Conservation (phyloP, 2,113 vertebrate species). For the Gymnogyps californianus region DNA sequence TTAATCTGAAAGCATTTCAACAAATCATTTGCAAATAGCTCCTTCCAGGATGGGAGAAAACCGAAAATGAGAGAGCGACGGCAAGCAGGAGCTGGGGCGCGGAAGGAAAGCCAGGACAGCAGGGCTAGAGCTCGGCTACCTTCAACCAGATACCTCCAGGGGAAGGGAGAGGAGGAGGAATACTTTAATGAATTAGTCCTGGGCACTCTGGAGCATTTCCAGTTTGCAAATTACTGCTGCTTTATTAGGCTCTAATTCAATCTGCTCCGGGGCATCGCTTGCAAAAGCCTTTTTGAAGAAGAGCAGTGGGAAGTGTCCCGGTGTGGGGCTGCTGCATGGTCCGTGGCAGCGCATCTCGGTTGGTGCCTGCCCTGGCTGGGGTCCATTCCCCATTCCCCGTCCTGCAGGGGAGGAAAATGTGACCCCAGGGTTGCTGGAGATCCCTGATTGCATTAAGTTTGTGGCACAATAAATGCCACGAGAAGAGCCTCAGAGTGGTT, state of each 20-base stretch:
- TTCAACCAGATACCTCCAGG: neutral
- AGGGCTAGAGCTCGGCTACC: neutral
- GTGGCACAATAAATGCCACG: neutral
- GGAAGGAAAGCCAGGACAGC: neutral
- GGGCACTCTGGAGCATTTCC: conserved; percentile 20
- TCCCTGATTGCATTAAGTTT: neutral
- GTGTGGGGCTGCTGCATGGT: neutral
- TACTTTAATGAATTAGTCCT: conserved; percentile 16
- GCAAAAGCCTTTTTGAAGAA: conserved; percentile 5
- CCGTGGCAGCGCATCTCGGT: neutral
- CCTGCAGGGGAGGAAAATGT: neutral
- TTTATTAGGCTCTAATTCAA: conserved; percentile 46
- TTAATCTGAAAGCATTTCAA: neutral
- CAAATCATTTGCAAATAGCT: neutral
- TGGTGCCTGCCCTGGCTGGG: neutral
- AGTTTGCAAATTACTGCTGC: conserved; percentile 41
- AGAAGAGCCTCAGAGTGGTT: neutral
- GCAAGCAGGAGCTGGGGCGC: accelerated
- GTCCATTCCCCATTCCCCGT: neutral
- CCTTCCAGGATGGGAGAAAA: neutral
- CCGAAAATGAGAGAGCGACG: neutral
- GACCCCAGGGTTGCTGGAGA: neutral
- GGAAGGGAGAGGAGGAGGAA: conserved; percentile 11
- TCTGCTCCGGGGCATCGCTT: neutral
- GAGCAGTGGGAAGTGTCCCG: neutral